Percentiles rank a stretch among this genome's conserved stretches.
Conservation (phyloP, 2,888 invertebrate species). For the Scaptomyza caliginosa region DNA sequence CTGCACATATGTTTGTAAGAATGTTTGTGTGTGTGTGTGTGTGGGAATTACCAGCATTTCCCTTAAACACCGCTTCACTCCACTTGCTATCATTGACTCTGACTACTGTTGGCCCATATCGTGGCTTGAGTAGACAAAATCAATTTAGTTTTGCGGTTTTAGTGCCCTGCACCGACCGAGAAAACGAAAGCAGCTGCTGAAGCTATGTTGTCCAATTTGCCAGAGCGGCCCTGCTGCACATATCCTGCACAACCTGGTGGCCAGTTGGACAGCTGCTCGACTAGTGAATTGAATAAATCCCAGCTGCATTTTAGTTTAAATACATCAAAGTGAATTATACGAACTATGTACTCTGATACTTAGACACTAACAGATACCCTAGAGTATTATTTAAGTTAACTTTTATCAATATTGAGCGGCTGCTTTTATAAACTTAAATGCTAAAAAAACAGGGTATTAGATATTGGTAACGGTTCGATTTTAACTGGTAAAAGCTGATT, state of each 20-base stretch:
- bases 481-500: background rate
- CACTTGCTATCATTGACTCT: background rate
- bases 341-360: background rate
- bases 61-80: background rate
- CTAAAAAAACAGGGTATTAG: background rate
- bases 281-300: conserved; percentile 15
- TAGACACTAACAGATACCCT: background rate
- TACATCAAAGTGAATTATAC: conserved; percentile 60
- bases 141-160: conserved; percentile 79
- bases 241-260: conserved; percentile 27
- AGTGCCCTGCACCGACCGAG: conserved; percentile 30
- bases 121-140: conserved; percentile 74
- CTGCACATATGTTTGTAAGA: conserved; percentile 19
- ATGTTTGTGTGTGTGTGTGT: conserved; percentile 4
- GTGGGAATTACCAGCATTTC: background rate
- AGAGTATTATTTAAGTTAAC: background rate
- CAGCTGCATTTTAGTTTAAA: conserved; percentile 65
- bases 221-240: conserved; percentile 34
- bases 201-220: conserved; percentile 60
- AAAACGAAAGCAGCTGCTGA: conserved; percentile 22
- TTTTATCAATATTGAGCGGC: no score
- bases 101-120: conserved; percentile 27
- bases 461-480: background rate
- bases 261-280: conserved; percentile 10
- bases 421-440: no score